A percentile compares a stretch with the other conserved stretches of the same genome.
These are phyloP conservation scores for Silurus glanis DNA, from an alignment of 2,113 vertebrate species.

Conservation along the genomic window DNA sequence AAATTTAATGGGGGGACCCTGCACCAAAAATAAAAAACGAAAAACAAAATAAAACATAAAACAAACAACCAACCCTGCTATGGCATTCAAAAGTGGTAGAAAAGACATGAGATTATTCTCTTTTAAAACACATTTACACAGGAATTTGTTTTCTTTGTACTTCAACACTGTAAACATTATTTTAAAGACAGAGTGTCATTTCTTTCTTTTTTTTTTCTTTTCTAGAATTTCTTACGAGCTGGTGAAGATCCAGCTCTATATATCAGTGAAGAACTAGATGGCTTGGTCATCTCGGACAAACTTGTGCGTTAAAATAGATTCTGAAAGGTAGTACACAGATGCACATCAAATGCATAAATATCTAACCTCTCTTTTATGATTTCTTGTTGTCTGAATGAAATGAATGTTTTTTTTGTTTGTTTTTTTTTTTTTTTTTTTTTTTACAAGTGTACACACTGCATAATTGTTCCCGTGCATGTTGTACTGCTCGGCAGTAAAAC, in stretches of 20 bases:
- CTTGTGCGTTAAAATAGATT: constrained; percentile 35
- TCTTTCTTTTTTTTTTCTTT: constrained; percentile 66
- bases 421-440: neutral
- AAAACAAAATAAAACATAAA: constrained; percentile 55
- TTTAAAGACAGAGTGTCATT: constrained; percentile 92
- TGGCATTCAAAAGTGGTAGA: constrained; percentile 87
- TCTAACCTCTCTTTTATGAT: constrained; percentile 22
- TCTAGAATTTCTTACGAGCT: constrained; percentile 36
- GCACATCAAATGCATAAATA: constrained; percentile 43
- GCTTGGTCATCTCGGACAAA: constrained; percentile 37
- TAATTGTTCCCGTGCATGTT: constrained; percentile 61
- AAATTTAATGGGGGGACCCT: constrained; percentile 86
- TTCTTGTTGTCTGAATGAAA: constrained; percentile 22
- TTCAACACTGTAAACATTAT: constrained; percentile 99
- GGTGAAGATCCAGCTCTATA: constrained; percentile 30
- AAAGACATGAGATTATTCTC: constrained; percentile 84
- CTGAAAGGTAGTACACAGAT: constrained; percentile 35
- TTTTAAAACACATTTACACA: constrained; percentile 96
- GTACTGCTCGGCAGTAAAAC: constrained; percentile 83
- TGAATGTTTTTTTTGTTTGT: neutral
- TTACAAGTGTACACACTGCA: constrained; percentile 29
- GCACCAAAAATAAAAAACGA: constrained; percentile 79
- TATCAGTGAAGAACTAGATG: constrained; percentile 30
- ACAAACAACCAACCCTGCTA: constrained; percentile 83
- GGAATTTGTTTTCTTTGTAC: constrained; percentile 94